These are phyloP conservation scores for Procambarus clarkii DNA, from an alignment of 1,140 invertebrate genomes.

Conservation along the genomic window DNA sequence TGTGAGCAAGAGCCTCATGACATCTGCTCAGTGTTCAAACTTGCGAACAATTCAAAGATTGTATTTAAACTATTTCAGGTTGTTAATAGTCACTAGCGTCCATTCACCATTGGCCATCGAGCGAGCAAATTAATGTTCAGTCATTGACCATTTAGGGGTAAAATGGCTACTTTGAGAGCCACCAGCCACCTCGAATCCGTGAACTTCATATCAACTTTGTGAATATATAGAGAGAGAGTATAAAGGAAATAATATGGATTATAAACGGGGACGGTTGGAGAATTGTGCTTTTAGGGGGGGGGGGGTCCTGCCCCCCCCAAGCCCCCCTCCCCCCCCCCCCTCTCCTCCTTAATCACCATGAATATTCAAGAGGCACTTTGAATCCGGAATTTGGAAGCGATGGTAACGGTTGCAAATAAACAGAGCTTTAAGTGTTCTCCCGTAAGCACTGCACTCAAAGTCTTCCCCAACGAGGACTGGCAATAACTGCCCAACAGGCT, in stretches of 20 bases:
- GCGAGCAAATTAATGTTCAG: neutral
- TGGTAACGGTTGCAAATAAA: constrained; percentile 11
- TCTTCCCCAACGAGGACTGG: neutral
- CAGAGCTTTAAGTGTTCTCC: neutral
- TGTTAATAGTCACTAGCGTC: neutral
- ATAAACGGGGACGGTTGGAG: too few relatives aligned
- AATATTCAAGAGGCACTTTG: constrained; percentile 8
- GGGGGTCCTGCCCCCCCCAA: neutral
- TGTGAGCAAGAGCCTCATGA: too few relatives aligned
- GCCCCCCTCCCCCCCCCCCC: neutral
- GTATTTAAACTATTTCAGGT: neutral
- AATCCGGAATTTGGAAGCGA: constrained; percentile 2
- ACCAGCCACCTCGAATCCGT: neutral
- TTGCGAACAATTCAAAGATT: neutral
- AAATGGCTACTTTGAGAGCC: neutral
- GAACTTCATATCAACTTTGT: neutral
- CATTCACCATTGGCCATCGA: neutral
- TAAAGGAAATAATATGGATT: too few relatives aligned
- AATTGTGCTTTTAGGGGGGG: too few relatives aligned
- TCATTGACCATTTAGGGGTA: neutral
- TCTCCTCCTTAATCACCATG: constrained; percentile 3
- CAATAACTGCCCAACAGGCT: neutral
- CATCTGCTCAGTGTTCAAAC: too few relatives aligned
- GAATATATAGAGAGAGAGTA: too few relatives aligned
- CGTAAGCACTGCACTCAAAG: neutral